Percentiles rank a stretch among this genome's conserved stretches.
Evolutionary conservation across 2,888 invertebrate species (phyloP).

Genomic region (Hololepta plana): DNA sequence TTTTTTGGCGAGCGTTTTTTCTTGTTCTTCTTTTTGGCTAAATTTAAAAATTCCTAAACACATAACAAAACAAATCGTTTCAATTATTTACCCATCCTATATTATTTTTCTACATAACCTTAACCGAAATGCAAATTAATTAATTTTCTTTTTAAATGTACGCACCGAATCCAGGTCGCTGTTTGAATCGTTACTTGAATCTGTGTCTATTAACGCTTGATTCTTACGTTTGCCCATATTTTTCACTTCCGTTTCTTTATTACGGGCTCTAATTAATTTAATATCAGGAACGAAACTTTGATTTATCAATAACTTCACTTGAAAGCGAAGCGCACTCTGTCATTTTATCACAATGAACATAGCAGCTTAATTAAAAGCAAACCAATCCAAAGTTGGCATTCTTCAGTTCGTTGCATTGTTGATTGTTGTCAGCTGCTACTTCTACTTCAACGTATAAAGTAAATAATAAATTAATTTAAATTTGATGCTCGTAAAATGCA

Average conservation of each 20-base stretch:
- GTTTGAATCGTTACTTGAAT: constrained; percentile 61
- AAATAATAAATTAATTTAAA: not conserved
- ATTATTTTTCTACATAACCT: not conserved
- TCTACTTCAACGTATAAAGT: no score
- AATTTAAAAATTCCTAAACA: constrained; percentile 57
- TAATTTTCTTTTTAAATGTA: no score
- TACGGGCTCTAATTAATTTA: no score
- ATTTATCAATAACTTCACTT: no score
- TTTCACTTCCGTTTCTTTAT: no score
- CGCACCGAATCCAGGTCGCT: constrained; percentile 66
- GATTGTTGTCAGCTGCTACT: no score
- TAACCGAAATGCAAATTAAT: constrained; percentile 5
- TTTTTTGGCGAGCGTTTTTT: constrained; percentile 29
- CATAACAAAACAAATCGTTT: constrained; percentile 5
- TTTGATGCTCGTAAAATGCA: constrained; percentile 13
- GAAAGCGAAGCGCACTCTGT: no score
- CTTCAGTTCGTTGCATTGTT: no score
- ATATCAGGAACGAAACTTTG: not conserved
- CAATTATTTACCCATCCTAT: constrained; percentile 2
- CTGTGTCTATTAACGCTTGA: constrained; percentile 66
- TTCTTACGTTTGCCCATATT: constrained; percentile 73
- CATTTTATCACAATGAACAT: no score
- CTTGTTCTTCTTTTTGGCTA: constrained; percentile 65
- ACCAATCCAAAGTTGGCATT: no score
- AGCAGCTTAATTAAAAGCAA: no score